Percentiles rank a stretch among this genome's conserved stretches.
Conservation (phyloP, 2,888 invertebrate genomes). For the Escarpia spicata region DNA sequence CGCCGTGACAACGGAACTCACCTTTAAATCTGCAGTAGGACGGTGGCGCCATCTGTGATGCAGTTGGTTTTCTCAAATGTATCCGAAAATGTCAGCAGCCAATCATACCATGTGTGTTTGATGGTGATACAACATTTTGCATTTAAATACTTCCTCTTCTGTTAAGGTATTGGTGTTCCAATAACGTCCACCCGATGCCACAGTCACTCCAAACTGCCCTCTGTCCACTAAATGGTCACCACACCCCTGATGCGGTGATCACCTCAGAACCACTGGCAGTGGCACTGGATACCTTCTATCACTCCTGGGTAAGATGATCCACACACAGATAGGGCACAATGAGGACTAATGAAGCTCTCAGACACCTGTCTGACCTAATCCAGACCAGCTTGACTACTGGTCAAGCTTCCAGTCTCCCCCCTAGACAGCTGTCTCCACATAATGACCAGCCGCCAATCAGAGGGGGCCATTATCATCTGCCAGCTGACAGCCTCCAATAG, state of each 20-base stretch:
- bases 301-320: constrained; percentile 1
- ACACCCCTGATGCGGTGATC: not conserved
- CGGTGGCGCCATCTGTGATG: not conserved
- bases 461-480: not conserved
- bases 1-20: not conserved
- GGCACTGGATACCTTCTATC: not conserved
- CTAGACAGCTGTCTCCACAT: constrained; percentile 6
- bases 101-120: not conserved
- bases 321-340: not conserved
- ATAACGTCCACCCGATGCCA: too few species aligned
- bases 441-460: not conserved
- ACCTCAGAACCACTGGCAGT: not conserved
- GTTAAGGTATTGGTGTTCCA: not conserved
- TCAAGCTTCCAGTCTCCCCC: not conserved
- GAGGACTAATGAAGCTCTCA: not conserved
- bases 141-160: not conserved
- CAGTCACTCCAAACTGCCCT: not conserved
- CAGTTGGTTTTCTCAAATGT: not conserved
- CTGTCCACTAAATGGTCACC: not conserved
- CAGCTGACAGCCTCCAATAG: not conserved
- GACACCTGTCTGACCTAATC: not conserved
- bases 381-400: not conserved
- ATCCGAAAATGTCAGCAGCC: not conserved
- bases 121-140: not conserved
- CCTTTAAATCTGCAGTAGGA: not conserved